Base-by-base conservation (phyloP, 2,888 invertebrate species). In the Drosophila rellima region DNA sequence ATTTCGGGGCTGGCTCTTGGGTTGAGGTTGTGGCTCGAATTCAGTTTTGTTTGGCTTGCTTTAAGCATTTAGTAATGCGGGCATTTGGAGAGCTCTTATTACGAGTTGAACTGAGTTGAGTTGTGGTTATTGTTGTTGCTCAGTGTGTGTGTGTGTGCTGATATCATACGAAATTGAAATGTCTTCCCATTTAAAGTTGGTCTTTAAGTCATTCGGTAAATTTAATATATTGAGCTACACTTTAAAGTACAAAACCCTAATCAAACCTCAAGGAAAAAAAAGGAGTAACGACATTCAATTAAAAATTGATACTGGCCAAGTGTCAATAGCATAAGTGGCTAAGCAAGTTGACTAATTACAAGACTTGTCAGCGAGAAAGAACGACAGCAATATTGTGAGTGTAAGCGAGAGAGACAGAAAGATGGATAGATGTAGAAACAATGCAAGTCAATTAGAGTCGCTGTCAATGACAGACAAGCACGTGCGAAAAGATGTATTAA, bases 241-340 rank as follows among this genome's bases (percentile, higher is more conserved):
- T 7, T 26, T 2, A 7, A 7, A 26, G 26, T 26, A 7, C 1
- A 57, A 68, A 68, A 67, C 55, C 67, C 64, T 60, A 71, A 71
- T 68, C 66, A 48, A 56, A 42, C 61, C 47, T 52, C 47, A 56
- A 56, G 7, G 54, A 23, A 47, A 40, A 39, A 23, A 64, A 50
- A 40, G 47, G 47, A 17, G 35, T 18, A 55, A 31, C 29, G 45
- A 37, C 64, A 71, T 72, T 82, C 70, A 79, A 74, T 80, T 80
- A 71, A 71, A 74, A 71, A 79, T 48, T 63, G 37, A 47, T 74
- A 48, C 48, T 42, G 61, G 66, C 59, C 63, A 80, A 74, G 78
- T 86, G 83, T 86, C 83, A 83, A 81, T 83, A 52, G 48, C 74
- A 81, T 78, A 80, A 74, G 68, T 68, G 80, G 57, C 73, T 73